A percentile compares a stretch with the other conserved stretches of the same genome.
Evolutionary conservation across 30 jellyfish, hydroid and myxozoan genomes (phyloP).

Genomic region (Hydra vulgaris): DNA sequence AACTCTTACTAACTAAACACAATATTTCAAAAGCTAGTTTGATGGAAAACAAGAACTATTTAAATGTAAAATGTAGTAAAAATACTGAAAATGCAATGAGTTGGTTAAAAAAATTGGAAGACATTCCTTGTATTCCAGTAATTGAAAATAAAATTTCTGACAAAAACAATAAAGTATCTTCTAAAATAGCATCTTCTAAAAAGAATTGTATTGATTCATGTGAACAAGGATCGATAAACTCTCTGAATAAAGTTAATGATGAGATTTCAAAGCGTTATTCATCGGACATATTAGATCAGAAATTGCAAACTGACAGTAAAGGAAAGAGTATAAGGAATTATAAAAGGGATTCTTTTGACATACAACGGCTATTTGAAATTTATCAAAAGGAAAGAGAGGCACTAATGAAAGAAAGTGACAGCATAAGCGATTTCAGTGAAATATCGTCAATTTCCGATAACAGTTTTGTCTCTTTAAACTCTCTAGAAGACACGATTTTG

Average conservation of each 20-base stretch:
- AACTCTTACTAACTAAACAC: neutral
- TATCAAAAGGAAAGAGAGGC: conserved; percentile 33
- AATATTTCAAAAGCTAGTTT: neutral
- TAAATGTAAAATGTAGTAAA: too few species aligned
- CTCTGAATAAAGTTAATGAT: neutral
- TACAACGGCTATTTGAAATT: conserved; percentile 18
- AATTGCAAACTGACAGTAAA: neutral
- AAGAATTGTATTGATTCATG: neutral
- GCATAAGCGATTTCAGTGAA: conserved; percentile 36
- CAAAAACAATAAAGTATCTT: neutral
- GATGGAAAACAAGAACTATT: neutral
- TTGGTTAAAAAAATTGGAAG: neutral
- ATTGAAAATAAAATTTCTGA: neutral
- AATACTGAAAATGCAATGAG: neutral
- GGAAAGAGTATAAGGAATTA: neutral
- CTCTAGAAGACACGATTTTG: neutral
- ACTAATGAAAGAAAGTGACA: neutral
- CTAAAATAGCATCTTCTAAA: neutral
- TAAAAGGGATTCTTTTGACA: conserved; percentile 26
- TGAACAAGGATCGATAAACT: neutral
- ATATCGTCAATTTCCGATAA: conserved; percentile 24
- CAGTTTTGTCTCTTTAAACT: neutral
- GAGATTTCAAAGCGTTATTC: neutral
- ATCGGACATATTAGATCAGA: conserved; percentile 27
- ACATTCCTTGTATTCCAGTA: neutral